phyloP scores from a whole-genome alignment of 2,113 vertebrate genomes.

The Herpailurus yagouaroundi region DNA sequence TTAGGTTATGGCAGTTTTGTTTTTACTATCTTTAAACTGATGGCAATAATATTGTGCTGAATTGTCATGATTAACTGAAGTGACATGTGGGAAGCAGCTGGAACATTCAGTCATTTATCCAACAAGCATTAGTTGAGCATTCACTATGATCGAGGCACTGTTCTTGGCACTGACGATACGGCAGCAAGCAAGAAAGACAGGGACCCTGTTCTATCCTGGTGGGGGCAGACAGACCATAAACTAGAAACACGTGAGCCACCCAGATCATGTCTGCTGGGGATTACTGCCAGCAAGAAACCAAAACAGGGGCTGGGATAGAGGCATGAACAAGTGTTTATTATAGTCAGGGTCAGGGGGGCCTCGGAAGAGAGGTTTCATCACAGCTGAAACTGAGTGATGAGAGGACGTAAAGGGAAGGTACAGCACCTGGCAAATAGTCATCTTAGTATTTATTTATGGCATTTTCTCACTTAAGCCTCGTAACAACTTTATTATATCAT shows the following conservation, averaged over 20 bases:
- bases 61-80: neutral
- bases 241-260: neutral
- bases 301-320: neutral
- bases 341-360: neutral
- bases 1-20: neutral
- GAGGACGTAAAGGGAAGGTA: neutral
- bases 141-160: neutral
- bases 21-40: slow-evolving; percentile 13
- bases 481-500: neutral
- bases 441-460: neutral
- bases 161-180: neutral
- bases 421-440: neutral
- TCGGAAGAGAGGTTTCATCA: neutral
- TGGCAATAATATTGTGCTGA: neutral
- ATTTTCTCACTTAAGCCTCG: neutral
- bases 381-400: neutral
- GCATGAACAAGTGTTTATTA: neutral
- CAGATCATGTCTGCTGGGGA: neutral
- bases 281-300: neutral
- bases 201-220: neutral
- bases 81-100: neutral
- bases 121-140: neutral
- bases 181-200: neutral
- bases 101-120: neutral
- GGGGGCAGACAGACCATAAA: neutral